These are phyloP conservation scores for Heterodera schachtii DNA, from an alignment of 1,140 invertebrate species.

Conservation along the genomic window DNA sequence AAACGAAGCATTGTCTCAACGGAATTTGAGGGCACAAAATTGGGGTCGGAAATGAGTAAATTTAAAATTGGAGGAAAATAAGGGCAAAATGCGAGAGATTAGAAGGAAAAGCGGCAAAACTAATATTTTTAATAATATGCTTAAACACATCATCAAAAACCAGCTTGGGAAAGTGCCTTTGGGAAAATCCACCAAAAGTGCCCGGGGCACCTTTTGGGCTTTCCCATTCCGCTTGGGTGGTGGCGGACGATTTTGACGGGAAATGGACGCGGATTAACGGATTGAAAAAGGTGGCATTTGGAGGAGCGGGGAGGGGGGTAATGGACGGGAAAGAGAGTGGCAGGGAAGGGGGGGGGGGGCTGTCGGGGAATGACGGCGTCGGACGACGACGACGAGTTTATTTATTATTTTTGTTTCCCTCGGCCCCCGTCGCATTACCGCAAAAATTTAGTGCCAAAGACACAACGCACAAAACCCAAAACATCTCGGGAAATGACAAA, in stretches of 20 bases:
- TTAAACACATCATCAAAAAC: neutral
- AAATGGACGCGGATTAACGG: conserved; percentile 16
- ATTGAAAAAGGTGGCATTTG: neutral
- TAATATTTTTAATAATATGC: too few relatives aligned
- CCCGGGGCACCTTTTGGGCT: neutral
- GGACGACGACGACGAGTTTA: neutral
- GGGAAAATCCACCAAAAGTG: neutral
- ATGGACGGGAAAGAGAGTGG: neutral
- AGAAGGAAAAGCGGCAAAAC: neutral
- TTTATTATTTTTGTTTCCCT: neutral
- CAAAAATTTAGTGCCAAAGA: neutral
- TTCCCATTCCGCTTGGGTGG: conserved; percentile 2
- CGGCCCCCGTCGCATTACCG: too few relatives aligned
- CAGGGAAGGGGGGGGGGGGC: too few relatives aligned
- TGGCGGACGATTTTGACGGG: conserved; percentile 11
- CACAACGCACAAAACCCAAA: neutral
- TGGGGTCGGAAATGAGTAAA: neutral
- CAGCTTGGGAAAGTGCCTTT: neutral
- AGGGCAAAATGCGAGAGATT: neutral
- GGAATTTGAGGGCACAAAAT: neutral
- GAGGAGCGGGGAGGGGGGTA: neutral
- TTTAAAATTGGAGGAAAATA: neutral
- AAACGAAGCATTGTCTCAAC: neutral
- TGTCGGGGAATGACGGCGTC: neutral
- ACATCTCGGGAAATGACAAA: neutral